Evolutionary conservation across 2,797 vertebrate species (phyloP), one percentile per base, ranked within the genome.

Genomic region (Otus scops): DNA sequence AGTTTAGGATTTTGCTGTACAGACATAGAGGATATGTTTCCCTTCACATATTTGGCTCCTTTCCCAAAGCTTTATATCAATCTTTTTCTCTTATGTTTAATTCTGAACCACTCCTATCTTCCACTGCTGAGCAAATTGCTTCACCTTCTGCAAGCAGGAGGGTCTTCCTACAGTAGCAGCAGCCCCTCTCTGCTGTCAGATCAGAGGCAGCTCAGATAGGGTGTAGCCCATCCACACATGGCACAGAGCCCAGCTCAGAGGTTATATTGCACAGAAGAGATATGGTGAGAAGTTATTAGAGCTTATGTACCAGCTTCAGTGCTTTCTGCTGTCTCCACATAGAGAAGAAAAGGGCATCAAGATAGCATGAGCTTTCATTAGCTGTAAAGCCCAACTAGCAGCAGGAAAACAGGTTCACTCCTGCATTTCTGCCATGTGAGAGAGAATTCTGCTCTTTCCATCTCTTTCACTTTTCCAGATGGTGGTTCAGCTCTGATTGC

Each of bases 41-140:
- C 81, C 23, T 74, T 92, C 90, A 34, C 53, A 13, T 75, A 63
- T 50, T 50, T 90, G 88, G 90, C 74, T 96, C 41, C 70, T 78
- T 92, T 95, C 93, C 93, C 71, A 56, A 93, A 80, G 71, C 57
- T 91, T 85, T 74, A 15, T 90, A 41, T 80, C 88, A 87, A 10
- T 80, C 92, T 80, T 92, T 70, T 63, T 63, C 41, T 63, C 81
- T 80, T 71, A 23, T 69, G n/a, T 93, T 85, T 65, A 56, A 57
- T 75, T 92, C 54, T 48, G 75, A 92, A 65, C 71, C 34, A n/a
- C 54, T 89, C 50, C 43, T 23, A 7, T 92, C 61, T 85, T 78
- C 34, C 45, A 65, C 21, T 71, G 27, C 67, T 54, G 59, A 79
- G 54, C 85, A 89, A 84, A 91, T 78, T 47, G 23, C 21, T 65